phyloP scores from a whole-genome alignment of 2,113 vertebrate species.

The Muntiacus reevesi region DNA sequence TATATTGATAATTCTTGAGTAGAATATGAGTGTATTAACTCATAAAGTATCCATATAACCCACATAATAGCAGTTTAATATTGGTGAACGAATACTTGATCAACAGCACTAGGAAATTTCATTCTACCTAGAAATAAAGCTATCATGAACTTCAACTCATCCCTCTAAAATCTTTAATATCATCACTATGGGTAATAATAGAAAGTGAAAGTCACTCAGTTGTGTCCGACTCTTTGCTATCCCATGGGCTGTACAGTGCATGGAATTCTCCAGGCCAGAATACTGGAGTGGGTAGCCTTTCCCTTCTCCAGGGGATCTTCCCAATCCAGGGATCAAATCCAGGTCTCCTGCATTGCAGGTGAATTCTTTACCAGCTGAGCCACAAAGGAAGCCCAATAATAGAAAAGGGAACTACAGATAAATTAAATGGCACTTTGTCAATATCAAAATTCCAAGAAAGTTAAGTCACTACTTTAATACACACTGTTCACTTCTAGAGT shows the following conservation, averaged over 20 bases:
- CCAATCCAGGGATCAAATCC: background rate
- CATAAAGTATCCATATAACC: background rate
- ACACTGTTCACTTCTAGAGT: background rate
- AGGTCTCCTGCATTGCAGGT: background rate
- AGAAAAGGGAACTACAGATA: background rate
- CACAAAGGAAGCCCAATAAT: background rate
- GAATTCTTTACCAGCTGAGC: background rate
- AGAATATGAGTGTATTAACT: background rate
- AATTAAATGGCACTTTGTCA: background rate
- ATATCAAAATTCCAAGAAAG: background rate
- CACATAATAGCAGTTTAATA: background rate
- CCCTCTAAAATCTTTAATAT: background rate
- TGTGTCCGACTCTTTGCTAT: fast-evolving
- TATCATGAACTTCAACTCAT: background rate
- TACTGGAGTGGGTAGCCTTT: background rate
- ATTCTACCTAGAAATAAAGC: background rate
- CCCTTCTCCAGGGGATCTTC: background rate
- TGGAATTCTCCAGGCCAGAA: background rate
- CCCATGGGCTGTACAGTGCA: background rate
- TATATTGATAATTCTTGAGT: background rate
- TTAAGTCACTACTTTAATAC: background rate
- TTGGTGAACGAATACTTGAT: background rate
- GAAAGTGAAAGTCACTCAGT: background rate
- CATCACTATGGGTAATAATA: background rate
- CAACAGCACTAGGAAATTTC: background rate